These are phyloP conservation scores for Catocala fraxini DNA, from an alignment of 2,888 invertebrate genomes.

Conservation along the genomic window DNA sequence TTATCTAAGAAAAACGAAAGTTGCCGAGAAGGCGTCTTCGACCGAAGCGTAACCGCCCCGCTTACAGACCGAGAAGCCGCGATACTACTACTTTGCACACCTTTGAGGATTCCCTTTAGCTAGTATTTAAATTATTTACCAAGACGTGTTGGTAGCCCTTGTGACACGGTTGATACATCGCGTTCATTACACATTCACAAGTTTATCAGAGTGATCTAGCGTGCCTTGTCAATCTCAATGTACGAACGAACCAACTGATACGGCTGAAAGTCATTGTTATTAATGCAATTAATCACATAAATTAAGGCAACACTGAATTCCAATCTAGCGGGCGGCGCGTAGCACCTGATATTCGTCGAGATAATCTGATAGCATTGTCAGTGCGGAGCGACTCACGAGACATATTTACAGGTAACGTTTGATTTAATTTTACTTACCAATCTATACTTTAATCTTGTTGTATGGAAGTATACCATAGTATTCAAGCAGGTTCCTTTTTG, in stretches of 20 bases:
- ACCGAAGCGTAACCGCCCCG: not conserved
- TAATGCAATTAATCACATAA: slow-evolving; percentile 16
- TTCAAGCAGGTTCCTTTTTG: too few species aligned
- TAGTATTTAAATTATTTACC: slow-evolving; percentile 4
- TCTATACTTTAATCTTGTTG: too few species aligned
- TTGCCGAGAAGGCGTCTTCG: not conserved
- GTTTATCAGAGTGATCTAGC: slow-evolving; percentile 32
- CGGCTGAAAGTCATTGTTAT: slow-evolving; percentile 6
- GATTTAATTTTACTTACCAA: too few species aligned
- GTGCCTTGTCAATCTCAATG: slow-evolving; percentile 32
- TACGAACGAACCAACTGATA: slow-evolving; percentile 2
- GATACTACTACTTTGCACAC: not conserved
- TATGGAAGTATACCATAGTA: too few species aligned
- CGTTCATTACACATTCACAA: slow-evolving; percentile 34
- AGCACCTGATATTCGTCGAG: too few species aligned
- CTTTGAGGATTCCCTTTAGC: not conserved
- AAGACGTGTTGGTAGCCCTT: slow-evolving; percentile 1
- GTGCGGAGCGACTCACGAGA: too few species aligned
- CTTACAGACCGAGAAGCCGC: not conserved
- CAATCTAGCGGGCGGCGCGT: slow-evolving; percentile 10
- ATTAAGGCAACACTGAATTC: slow-evolving; percentile 11
- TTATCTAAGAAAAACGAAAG: not conserved
- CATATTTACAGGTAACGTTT: too few species aligned
- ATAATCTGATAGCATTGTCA: too few species aligned
- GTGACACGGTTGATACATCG: not conserved